phyloP scores from a whole-genome alignment of 2,888 invertebrate species.

The Spisula subtruncata region DNA sequence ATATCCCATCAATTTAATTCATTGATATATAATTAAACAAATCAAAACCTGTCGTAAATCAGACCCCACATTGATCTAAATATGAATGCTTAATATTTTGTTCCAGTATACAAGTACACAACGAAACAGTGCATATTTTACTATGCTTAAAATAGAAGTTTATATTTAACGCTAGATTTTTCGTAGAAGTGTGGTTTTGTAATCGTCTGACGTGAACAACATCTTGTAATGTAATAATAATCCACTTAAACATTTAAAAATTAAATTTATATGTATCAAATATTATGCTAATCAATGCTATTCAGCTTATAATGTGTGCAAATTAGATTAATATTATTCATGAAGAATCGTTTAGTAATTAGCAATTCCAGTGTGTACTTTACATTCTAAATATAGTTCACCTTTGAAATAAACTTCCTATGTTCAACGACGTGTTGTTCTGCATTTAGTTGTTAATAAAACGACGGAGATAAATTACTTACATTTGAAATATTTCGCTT shows the following conservation, averaged over 20 bases:
- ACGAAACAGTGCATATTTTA: background rate
- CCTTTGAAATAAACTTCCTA: conserved; percentile 3
- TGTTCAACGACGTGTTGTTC: background rate
- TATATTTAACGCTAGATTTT: background rate
- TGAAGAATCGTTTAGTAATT: background rate
- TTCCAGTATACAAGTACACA: background rate
- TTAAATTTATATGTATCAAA: background rate
- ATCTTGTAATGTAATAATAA: background rate
- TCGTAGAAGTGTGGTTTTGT: background rate
- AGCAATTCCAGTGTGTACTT: background rate
- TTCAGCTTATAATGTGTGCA: background rate
- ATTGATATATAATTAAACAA: too few species aligned
- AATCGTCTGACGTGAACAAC: background rate
- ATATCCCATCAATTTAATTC: too few species aligned
- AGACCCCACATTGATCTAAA: too few species aligned
- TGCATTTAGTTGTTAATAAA: background rate
- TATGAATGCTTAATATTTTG: too few species aligned
- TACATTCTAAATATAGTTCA: background rate
- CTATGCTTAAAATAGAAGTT: background rate
- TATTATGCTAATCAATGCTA: conserved; percentile 5
- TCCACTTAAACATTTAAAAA: background rate
- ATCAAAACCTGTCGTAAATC: too few species aligned
- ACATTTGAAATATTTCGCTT: too few species aligned
- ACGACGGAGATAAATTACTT: too few species aligned
- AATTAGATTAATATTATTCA: background rate